Evolutionary conservation across 2,797 vertebrate species (phyloP), one percentile per base, ranked within the genome.

Genomic region (Oryzias dopingdopingensis): DNA sequence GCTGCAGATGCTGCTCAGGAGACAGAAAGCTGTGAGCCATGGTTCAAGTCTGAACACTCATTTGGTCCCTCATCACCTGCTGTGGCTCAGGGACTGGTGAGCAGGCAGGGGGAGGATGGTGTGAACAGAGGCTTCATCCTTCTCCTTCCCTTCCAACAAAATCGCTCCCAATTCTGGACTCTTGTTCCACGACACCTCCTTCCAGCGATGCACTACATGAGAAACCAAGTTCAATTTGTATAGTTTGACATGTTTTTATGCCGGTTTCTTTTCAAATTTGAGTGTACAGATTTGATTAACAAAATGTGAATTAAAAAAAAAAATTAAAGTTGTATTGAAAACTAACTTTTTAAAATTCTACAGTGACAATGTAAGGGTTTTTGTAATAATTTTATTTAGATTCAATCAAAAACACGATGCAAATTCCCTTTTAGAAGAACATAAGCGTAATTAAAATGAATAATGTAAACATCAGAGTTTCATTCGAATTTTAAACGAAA

Each of bases 61-160:
- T 29, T 6, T 0, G 14, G 20, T 5, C 16, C 50, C 42, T 7
- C 6, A 74, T 86, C 80, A 98, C 96, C 93, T 94, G 60, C 86
- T 90, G 51, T 96, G 96, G 86, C 89, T 94, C 59, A 97, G 77
- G 0, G 88, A 78, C 4, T 82, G 77, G 48, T 92, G 91, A 45
- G 85, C 82, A 17, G 95, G 92, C 7, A 95, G 83, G 0, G 96
- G 95, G 3, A 96, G 90, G 65, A 98, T 86, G 1, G 91, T 91
- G 59, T 95, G 92, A 0, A 85, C 0, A 5, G 75, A 72, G 1
- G 88, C 89, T 1, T 83, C 91, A 54, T 94, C 93, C 55, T 86
- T 93, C 73, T 95, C 93, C 45, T 80, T 90, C 1, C 89, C 96
- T 0, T 93, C 90, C 45, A 99, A 82, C 59, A 96, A 91, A 57